Conservation (phyloP, 1,140 invertebrate genomes). For the Arion vulgaris region DNA sequence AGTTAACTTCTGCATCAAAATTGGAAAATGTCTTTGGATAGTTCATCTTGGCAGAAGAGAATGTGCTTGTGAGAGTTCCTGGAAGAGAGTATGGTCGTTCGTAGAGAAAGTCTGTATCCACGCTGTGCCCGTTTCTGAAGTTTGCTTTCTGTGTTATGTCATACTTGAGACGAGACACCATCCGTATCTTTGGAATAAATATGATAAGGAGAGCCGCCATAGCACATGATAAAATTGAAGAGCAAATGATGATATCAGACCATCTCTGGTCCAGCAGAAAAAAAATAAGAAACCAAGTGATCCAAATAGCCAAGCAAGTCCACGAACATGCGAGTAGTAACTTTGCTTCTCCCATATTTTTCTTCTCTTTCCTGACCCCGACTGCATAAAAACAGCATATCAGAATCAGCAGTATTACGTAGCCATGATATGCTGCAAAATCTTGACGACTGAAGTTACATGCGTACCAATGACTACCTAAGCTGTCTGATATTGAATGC, state of each 20-base stretch:
- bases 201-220: slow-evolving; percentile 75
- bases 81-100: slow-evolving; percentile 65
- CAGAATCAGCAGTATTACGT: slow-evolving; percentile 77
- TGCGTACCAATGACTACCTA: slow-evolving; percentile 39
- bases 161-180: slow-evolving; percentile 73
- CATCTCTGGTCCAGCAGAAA: slow-evolving; percentile 71
- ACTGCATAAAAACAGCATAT: slow-evolving; percentile 74
- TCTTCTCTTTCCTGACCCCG: slow-evolving; percentile 74
- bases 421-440: slow-evolving; percentile 71
- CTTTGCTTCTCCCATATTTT: slow-evolving; percentile 78
- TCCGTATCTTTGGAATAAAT: slow-evolving; percentile 77
- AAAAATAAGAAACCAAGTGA: slow-evolving; percentile 75
- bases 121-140: slow-evolving; percentile 57
- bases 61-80: slow-evolving; percentile 50
- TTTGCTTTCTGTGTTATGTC: slow-evolving; percentile 52
- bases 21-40: slow-evolving; percentile 57
- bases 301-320: slow-evolving; percentile 74
- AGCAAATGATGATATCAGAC: slow-evolving; percentile 76
- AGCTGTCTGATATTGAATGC: slow-evolving; percentile 4
- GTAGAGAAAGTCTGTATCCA: slow-evolving; percentile 64
- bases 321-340: slow-evolving; percentile 76
- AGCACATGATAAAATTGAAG: slow-evolving; percentile 76
- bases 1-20: slow-evolving; percentile 62
- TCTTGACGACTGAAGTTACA: slow-evolving; percentile 59
- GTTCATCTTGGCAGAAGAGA: slow-evolving; percentile 58